phyloP scores from a whole-genome alignment of 2,113 vertebrate genomes.

The Theropithecus gelada region DNA sequence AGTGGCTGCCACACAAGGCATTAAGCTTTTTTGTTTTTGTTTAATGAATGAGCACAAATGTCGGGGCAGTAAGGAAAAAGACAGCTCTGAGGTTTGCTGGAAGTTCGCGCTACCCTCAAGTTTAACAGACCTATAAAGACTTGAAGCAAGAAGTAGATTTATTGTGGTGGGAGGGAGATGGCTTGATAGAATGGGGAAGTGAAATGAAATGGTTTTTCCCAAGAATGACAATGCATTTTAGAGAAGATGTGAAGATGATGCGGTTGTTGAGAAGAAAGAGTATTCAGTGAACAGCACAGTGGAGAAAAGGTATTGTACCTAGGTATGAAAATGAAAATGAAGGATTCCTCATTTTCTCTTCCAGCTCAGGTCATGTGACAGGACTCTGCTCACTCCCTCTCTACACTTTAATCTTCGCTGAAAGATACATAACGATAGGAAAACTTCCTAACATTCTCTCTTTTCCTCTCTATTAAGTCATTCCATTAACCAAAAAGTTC shows the following conservation, averaged over 20 bases:
- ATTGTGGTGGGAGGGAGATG: neutral
- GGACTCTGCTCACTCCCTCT: neutral
- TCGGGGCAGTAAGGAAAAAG: neutral
- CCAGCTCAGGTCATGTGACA: neutral
- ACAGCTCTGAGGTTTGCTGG: neutral
- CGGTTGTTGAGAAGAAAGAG: neutral
- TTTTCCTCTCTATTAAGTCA: neutral
- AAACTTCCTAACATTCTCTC: too few species aligned
- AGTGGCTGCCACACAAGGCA: neutral
- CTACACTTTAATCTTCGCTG: neutral
- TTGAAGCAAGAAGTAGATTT: neutral
- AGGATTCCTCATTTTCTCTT: neutral
- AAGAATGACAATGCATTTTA: neutral
- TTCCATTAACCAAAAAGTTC: neutral
- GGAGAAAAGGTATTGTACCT: too few species aligned
- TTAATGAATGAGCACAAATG: neutral
- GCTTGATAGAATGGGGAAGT: neutral
- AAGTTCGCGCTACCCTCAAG: rapidly evolving
- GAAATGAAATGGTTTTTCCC: neutral
- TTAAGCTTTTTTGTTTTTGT: neutral
- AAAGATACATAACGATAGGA: rapidly evolving
- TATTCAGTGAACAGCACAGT: neutral
- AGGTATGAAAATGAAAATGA: neutral
- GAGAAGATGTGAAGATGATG: neutral
- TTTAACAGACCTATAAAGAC: neutral